Base-by-base conservation (phyloP, 2,888 invertebrate species). In the Dryadula phaetusa region DNA sequence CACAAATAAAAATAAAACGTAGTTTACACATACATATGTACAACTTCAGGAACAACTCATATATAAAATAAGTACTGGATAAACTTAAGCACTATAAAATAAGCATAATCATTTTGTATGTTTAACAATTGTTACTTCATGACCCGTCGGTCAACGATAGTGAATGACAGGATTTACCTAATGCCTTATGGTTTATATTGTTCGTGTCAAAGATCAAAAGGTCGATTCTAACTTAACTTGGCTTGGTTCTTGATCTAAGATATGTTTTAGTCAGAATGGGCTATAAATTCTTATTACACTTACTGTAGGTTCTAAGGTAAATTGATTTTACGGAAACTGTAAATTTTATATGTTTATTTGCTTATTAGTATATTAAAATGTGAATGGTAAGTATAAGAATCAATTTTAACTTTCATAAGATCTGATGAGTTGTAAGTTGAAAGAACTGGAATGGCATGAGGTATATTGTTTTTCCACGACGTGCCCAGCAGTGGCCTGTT, bases 101-200 rank as follows among this genome's bases (percentile, higher is more conserved):
- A 12, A 28, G 16, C 40, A n/a, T 32, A 46, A 44, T 60, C 44
- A 16, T n/a, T 34, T 40, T 18, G 28, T 60, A 18, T 60, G 28
- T 60, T 44, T 60, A 60, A 60, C 44, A 60, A 46, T 60, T 16
- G 42, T 28, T 28, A 60, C 81, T 81, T 71, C 73, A 72, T 77
- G 81, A 82, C 85, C 84, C 71, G 67, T 37, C 73, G 81, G 82
- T 81, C 85, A 84, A 82, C 80, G 81, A 83, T 82, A 81, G 81
- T 77, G 79, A 78, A 78, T 76, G 72, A 78, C 71, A 68, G 62
- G 60, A 64, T 64, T 70, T 72, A 70, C 61, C 65, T 68, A 67
- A 62, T 64, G 68, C 63, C 37, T 54, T 37, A 18, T 28, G 54
- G 37, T 66, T 66, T 69, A 70, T 70, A 72, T 71, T 68, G 73